Evolutionary conservation across 92 coral and sea anemone species (phyloP), one percentile per base, ranked within the genome.

Genomic region (Pocillopora grandis): DNA sequence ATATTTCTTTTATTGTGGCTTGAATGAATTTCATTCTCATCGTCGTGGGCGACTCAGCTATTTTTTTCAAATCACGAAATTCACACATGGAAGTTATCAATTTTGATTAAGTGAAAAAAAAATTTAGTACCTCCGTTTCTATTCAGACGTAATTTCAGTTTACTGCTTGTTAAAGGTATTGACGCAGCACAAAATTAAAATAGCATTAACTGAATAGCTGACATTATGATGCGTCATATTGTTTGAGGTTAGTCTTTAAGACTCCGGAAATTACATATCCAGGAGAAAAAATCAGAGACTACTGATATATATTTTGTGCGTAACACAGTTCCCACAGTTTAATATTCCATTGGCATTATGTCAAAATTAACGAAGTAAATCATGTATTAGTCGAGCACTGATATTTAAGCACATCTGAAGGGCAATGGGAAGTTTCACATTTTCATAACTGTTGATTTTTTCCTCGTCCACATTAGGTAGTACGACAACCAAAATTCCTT

Each of bases 151-250:
- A 18, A n/a, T 1, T 17, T 78, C 11, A 48, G 27, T 19, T 11
- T 17, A 13, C 10, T 12, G n/a, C n/a, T 33, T 61, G 58, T 62
- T 77, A 36, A 57, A n/a, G 3, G n/a, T 2, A 19, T 61, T 64
- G 18, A 33, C 82, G 35, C 71, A 64, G 84, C 75, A 20, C 31
- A 55, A 5, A 15, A 75, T 67, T 55, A 52, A 79, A 79, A 52
- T 66, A 79, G 62, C 2, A 37, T 76, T 35, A 21, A 59, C 52
- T 42, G 52, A 31, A 60, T 19, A 58, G 52, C 55, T 78, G 82
- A 64, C 27, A 15, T 42, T 35, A 64, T 15, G 66, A 1, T 52
- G 61, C 48, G 33, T 64, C 59, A 27, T 63, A 77, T 36, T 60
- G 60, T 42, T 20, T 19, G 19, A 66, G 57, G 16, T 42, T 19